A percentile compares a stretch with the other conserved stretches of the same genome.
phyloP scores from a whole-genome alignment of 2,113 vertebrate genomes.

The Jacana jacana region DNA sequence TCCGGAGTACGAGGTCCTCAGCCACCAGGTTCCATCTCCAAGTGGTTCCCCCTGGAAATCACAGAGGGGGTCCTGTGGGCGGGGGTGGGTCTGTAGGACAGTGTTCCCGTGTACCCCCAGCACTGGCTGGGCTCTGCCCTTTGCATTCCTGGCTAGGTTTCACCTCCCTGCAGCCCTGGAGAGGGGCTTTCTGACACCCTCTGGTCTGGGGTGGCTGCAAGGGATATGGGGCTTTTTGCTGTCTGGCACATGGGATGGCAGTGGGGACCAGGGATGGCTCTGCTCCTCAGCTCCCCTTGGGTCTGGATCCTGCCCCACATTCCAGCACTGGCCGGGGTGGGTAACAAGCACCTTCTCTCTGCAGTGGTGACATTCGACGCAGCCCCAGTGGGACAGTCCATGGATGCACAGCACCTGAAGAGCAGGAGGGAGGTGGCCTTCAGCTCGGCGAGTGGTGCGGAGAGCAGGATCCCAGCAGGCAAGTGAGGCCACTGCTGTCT shows the following conservation, averaged over 20 bases:
- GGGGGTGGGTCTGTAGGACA: background rate
- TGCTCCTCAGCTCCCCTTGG: background rate
- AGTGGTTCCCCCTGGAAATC: background rate
- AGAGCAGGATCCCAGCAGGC: background rate
- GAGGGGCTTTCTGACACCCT: background rate
- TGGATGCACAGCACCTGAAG: background rate
- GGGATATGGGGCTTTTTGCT: background rate
- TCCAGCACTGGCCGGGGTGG: accelerated
- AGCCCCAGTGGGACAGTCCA: background rate
- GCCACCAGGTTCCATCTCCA: accelerated
- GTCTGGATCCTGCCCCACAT: background rate
- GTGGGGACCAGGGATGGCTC: background rate
- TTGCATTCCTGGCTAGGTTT: accelerated
- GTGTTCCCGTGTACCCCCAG: accelerated
- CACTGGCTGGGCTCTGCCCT: background rate
- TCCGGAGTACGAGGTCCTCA: accelerated
- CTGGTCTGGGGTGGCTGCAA: background rate
- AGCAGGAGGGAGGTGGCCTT: conserved; percentile 9
- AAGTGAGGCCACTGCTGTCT: background rate
- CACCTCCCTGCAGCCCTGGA: background rate
- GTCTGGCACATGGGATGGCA: background rate
- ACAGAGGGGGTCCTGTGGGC: background rate
- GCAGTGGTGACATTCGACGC: background rate
- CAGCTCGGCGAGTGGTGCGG: background rate
- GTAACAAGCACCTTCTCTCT: background rate